These are phyloP conservation scores for Psittacula cyanocephala DNA, from an alignment of 2,113 vertebrate genomes.

Conservation along the genomic window DNA sequence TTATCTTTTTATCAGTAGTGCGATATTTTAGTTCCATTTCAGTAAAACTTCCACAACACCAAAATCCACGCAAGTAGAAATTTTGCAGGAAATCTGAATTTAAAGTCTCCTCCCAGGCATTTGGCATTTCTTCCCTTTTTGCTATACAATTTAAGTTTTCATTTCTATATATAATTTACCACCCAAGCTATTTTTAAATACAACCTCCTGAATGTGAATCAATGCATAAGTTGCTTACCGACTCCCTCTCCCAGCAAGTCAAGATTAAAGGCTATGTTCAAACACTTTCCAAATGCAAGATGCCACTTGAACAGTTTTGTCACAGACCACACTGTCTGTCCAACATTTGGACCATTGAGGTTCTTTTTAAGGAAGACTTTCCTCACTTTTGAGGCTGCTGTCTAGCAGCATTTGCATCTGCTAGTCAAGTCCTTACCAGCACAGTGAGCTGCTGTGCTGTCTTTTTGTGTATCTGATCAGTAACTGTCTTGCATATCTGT, in stretches of 20 bases:
- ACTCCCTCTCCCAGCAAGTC: neutral
- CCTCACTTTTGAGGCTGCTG: neutral
- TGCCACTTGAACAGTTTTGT: neutral
- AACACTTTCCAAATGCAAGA: neutral
- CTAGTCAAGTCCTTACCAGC: neutral
- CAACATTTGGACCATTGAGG: neutral
- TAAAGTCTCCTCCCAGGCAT: neutral
- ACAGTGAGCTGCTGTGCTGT: neutral
- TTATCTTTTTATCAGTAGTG: neutral
- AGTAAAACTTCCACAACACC: neutral
- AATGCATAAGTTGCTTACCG: fast-evolving
- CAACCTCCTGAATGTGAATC: neutral
- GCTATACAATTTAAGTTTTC: neutral
- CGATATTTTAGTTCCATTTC: neutral
- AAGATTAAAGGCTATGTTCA: neutral
- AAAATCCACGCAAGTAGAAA: neutral
- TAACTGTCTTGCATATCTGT: neutral
- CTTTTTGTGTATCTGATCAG: fast-evolving
- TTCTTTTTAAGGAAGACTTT: neutral
- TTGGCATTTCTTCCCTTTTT: neutral
- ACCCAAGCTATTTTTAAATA: neutral
- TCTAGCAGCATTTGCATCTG: neutral
- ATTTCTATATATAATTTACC: neutral
- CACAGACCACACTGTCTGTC: neutral
- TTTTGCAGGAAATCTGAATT: neutral